phyloP scores from a whole-genome alignment of 2,888 invertebrate species.

The Leptinotarsa peninsularis region DNA sequence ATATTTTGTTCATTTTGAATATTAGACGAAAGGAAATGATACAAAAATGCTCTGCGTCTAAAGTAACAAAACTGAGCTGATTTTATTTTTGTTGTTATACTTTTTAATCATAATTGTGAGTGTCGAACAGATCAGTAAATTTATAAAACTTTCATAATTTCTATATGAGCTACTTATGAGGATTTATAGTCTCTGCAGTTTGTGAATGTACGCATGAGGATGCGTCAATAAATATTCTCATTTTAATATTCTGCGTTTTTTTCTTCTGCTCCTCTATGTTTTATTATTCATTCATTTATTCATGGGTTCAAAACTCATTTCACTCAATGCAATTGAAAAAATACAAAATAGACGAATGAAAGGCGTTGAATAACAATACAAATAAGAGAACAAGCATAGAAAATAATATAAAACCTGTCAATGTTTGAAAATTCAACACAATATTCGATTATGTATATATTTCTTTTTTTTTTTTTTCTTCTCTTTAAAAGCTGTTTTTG shows the following conservation, averaged over 20 bases:
- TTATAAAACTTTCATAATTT: constrained; percentile 59
- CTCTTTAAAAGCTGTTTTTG: too few species aligned
- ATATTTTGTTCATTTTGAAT: constrained; percentile 45
- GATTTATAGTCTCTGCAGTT: constrained; percentile 58
- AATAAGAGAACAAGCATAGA: too few species aligned
- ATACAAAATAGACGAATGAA: too few species aligned
- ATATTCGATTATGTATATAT: too few species aligned
- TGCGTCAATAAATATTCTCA: constrained; percentile 62
- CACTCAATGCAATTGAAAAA: too few species aligned
- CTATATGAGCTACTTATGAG: constrained; percentile 58
- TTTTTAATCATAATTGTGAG: constrained; percentile 55
- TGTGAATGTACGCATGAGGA: constrained; percentile 58
- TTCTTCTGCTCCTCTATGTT: neutral
- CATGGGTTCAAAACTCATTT: too few species aligned
- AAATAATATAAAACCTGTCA: too few species aligned
- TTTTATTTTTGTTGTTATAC: constrained; percentile 53
- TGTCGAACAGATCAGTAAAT: constrained; percentile 57
- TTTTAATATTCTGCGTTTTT: constrained; percentile 52
- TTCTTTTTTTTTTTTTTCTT: too few species aligned
- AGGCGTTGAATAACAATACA: too few species aligned
- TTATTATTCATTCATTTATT: too few species aligned
- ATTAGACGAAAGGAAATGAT: constrained; percentile 32
- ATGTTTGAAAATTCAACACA: too few species aligned
- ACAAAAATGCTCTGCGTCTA: constrained; percentile 53
- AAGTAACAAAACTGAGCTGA: constrained; percentile 51